Conservation (phyloP, 2,113 vertebrate genomes). For the Romanogobio albipinnatus region DNA sequence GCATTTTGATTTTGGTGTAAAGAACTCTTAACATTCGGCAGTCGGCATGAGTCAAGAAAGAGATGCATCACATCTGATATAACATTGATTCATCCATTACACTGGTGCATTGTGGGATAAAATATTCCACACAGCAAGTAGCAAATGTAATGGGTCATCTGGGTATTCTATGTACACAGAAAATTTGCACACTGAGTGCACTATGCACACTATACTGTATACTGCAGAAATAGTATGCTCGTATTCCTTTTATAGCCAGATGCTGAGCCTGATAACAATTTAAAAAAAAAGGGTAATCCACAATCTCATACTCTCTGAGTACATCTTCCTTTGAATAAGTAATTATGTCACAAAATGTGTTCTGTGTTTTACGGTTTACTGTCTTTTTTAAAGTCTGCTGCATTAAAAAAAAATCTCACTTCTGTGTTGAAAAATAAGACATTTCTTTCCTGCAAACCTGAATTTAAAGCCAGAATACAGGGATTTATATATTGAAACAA, state of each 20-base stretch:
- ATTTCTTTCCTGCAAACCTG: no score
- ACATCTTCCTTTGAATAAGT: no score
- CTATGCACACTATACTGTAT: neutral
- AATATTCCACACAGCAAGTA: neutral
- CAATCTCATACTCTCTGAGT: no score
- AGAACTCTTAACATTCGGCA: neutral
- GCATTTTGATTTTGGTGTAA: neutral
- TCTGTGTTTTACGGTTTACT: no score
- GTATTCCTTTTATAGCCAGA: neutral
- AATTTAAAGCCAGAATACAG: no score
- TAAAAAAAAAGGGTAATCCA: neutral
- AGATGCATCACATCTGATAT: neutral
- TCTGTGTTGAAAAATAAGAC: no score
- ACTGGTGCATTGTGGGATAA: slow-evolving; percentile 6
- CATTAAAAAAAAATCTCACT: no score
- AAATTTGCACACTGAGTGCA: neutral
- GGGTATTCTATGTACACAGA: neutral
- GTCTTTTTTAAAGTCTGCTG: no score
- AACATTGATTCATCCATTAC: slow-evolving; percentile 11
- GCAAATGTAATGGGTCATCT: neutral
- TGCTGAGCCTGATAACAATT: neutral
- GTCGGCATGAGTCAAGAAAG: neutral
- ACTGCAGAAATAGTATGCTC: neutral
- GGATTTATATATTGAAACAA: no score
- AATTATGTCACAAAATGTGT: no score